Evolutionary conservation across 2,113 vertebrate genomes (phyloP).

Genomic region (Gasterosteus nipponicus): DNA sequence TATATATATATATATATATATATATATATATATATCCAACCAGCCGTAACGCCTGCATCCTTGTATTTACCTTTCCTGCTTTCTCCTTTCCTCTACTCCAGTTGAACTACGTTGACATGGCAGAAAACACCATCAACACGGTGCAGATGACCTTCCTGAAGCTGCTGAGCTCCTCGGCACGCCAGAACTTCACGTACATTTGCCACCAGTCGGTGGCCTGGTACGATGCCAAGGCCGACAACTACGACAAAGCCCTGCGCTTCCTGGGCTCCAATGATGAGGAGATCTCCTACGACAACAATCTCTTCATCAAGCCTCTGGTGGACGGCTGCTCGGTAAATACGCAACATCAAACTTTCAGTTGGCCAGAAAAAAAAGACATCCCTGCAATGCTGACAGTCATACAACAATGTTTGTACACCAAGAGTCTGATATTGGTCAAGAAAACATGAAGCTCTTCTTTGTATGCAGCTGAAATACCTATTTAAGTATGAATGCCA

Average conservation of each 20-base stretch:
- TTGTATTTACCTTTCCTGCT: neutral
- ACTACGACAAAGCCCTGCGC: constrained; percentile 91
- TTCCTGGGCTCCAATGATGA: constrained; percentile 98
- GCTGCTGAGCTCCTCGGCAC: constrained; percentile 93
- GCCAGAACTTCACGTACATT: constrained; percentile 97
- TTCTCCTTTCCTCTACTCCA: constrained; percentile 53
- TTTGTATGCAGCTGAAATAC: neutral
- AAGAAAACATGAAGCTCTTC: neutral
- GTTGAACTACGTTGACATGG: constrained; percentile 91
- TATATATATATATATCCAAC: neutral
- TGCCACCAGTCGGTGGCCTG: constrained; percentile 96
- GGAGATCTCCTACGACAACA: constrained; percentile 98
- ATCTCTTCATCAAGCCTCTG: constrained; percentile 90
- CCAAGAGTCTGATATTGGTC: neutral
- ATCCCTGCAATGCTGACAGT: constrained; percentile 27
- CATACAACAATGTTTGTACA: neutral
- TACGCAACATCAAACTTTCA: constrained; percentile 25
- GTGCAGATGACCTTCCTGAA: constrained; percentile 99
- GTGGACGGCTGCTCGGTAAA: constrained; percentile 93
- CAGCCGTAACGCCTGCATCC: neutral
- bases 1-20: no score
- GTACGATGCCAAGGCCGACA: constrained; percentile 89
- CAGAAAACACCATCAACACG: constrained; percentile 88
- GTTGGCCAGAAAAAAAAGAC: constrained; percentile 27
- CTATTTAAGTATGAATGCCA: no score